Base-by-base conservation (phyloP, 1,140 invertebrate genomes). In the Asobara japonica region DNA sequence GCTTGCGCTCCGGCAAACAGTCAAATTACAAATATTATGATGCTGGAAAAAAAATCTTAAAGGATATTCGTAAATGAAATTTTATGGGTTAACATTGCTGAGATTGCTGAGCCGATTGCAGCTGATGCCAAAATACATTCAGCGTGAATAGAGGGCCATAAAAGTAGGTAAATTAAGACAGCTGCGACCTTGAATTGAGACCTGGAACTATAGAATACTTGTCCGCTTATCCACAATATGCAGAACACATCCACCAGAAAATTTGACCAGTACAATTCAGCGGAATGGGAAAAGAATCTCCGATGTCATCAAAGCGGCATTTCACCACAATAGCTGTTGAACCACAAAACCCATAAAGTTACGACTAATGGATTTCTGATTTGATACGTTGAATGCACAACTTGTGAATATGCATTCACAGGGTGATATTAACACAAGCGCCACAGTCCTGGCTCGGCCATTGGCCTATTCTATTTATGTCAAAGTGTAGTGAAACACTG, bases 391-490 rank as follows among this genome's bases (percentile, higher is more conserved):
- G n/a, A 51, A 51, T 20, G 2, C 2, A 51, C 38, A 51, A 51
- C 18, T 51, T 51, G 8, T 51, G 48, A 18, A 51, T 51, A 20
- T 51, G 18, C 48, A 51, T 51, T 20, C 48, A 51, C 18, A 22
- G 18, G 22, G 18, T n/a, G 7, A 20, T 51, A 51, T 51, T 51
- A 51, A 51, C 18, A 51, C 48, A 51, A 4, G 22, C 31, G 31
- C 48, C 8, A 51, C 3, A 20, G 1, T 51, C 18, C 48, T 51
- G n/a, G 3, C 10, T 16, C 48, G 25, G 27, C 27, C 56, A 61
- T 61, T 61, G 56, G 56, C 56, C 27, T 61, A 61, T 61, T 61
- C 27, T 61, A 61, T 61, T 61, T 61, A 61, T 61, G 56, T 27
- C 27, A 29, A 30, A 61, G 25, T 61, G 27, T 61, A 1, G 25